Evolutionary conservation across 2,113 vertebrate genomes (phyloP).

Genomic region (Gila orcuttii): DNA sequence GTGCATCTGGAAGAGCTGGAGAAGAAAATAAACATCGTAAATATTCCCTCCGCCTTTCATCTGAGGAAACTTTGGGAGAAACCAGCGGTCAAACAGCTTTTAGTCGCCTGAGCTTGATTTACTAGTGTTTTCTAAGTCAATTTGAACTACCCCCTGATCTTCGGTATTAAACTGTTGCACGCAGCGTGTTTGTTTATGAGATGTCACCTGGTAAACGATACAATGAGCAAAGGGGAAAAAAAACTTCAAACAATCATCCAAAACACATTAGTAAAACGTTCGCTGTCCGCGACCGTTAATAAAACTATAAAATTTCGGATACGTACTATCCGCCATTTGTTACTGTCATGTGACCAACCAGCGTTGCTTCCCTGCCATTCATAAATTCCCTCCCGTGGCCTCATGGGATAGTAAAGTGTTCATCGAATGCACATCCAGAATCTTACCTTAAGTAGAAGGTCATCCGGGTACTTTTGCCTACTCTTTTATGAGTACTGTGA

Average conservation of each 20-base stretch:
- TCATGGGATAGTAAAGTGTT: too few species aligned
- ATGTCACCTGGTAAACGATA: background rate
- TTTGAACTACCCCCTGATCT: background rate
- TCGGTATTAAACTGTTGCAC: background rate
- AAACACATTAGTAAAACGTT: background rate
- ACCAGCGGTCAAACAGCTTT: background rate
- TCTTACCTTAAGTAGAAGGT: too few species aligned
- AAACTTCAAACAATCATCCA: background rate
- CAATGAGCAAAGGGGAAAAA: background rate
- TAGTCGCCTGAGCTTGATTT: background rate
- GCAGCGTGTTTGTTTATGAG: background rate
- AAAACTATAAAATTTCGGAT: too few species aligned
- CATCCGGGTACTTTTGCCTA: too few species aligned
- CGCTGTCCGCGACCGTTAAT: too few species aligned
- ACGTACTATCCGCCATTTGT: too few species aligned
- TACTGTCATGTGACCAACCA: too few species aligned
- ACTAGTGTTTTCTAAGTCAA: background rate
- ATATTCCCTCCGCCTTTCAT: background rate
- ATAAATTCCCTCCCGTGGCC: too few species aligned
- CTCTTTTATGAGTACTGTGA: too few species aligned
- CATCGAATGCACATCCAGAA: too few species aligned
- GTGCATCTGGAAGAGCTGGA: slow-evolving; percentile 35
- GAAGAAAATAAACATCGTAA: slow-evolving; percentile 46
- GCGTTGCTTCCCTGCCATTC: too few species aligned
- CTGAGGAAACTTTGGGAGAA: slow-evolving; percentile 19